Evolutionary conservation across 2,797 vertebrate species (phyloP).

Genomic region (Dermochelys coriacea): DNA sequence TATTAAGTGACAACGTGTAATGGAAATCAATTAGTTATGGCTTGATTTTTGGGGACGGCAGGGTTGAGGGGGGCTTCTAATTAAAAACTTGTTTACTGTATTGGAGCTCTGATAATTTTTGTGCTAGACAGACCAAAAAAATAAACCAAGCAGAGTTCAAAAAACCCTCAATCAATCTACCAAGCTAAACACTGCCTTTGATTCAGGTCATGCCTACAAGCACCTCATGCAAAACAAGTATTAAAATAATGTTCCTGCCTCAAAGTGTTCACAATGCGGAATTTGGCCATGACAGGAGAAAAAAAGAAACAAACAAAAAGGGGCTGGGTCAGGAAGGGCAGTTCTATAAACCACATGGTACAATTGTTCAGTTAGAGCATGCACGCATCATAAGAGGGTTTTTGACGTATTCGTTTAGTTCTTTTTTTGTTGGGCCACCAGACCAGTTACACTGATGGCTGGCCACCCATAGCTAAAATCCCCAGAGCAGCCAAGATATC

Average conservation of each 20-base stretch:
- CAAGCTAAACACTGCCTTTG: background rate
- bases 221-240: background rate
- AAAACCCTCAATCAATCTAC: background rate
- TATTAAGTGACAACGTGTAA: background rate
- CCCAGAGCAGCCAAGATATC: background rate
- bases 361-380: background rate
- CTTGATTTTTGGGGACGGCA: background rate
- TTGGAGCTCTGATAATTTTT: background rate
- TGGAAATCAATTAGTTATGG: background rate
- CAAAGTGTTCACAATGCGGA: background rate
- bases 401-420: background rate
- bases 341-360: background rate
- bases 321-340: background rate
- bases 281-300: background rate
- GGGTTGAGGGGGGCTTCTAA: fast-evolving
- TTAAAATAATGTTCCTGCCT: background rate
- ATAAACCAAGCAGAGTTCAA: background rate
- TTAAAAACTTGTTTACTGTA: background rate
- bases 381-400: background rate
- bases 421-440: fast-evolving
- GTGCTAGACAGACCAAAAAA: background rate
- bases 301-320: background rate
- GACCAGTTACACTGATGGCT: fast-evolving
- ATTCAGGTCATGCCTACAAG: background rate
- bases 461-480: background rate